A percentile compares a stretch with the other conserved stretches of the same genome.
phyloP scores from a whole-genome alignment of 2,888 invertebrate genomes.

The Mystacides longicornis region DNA sequence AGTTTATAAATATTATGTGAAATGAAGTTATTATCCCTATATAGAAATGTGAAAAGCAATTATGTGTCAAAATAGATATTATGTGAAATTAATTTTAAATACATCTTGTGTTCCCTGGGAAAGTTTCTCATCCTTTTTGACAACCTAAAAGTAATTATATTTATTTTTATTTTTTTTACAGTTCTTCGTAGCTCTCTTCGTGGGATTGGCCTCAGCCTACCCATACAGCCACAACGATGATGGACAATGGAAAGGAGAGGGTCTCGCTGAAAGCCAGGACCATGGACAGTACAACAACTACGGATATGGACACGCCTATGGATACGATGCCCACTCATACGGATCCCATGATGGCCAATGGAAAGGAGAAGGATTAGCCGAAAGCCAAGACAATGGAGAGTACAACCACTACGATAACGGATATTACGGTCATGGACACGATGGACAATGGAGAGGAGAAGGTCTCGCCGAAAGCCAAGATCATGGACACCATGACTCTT shows the following conservation, averaged over 20 bases:
- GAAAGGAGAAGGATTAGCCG: not conserved
- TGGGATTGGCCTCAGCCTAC: conserved; percentile 9
- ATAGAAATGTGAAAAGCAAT: too few species aligned
- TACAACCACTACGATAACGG: not conserved
- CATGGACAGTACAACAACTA: conserved; percentile 10
- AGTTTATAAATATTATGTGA: too few species aligned
- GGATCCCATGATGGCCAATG: not conserved
- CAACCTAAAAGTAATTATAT: too few species aligned
- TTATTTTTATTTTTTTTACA: not conserved
- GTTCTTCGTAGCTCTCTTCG: conserved; percentile 6
- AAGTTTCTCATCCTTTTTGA: too few species aligned
- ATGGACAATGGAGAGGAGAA: conserved; percentile 2
- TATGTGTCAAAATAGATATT: too few species aligned
- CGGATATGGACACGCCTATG: conserved; percentile 1
- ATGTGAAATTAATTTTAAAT: too few species aligned
- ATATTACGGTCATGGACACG: not conserved
- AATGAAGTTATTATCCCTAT: too few species aligned
- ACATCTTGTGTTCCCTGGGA: too few species aligned
- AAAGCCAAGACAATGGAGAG: not conserved
- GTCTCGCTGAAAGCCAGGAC: conserved; percentile 20
- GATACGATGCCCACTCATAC: not conserved
- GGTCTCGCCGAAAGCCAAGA: conserved; percentile 3
- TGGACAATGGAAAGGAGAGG: conserved; percentile 20
- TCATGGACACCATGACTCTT: conserved; percentile 1
- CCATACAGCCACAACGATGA: conserved; percentile 12